phyloP scores from a whole-genome alignment of 2,888 invertebrate genomes.

The Sisyra terminalis region DNA sequence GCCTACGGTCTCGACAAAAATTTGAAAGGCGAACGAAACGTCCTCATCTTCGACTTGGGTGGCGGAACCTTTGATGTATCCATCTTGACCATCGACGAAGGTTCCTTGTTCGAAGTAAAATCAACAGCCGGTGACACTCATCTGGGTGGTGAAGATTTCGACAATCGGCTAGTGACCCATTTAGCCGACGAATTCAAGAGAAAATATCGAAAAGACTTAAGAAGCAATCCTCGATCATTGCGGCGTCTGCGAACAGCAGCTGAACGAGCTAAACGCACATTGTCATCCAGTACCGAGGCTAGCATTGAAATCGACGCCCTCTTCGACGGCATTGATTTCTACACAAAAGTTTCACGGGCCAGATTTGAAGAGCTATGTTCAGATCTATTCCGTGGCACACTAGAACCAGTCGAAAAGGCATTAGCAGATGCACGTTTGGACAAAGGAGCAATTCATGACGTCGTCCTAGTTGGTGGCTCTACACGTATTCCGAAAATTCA shows the following conservation, averaged over 20 bases:
- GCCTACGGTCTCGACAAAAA: conserved; percentile 35
- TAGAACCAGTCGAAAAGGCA: conserved; percentile 58
- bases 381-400: conserved; percentile 50
- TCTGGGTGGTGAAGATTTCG: conserved; percentile 27
- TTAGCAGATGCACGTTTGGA: conserved; percentile 61
- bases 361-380: conserved; percentile 60
- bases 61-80: conserved; percentile 54
- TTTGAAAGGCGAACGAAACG: conserved; percentile 24
- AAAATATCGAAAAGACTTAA: conserved; percentile 53
- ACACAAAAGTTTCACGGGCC: conserved; percentile 56
- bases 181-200: conserved; percentile 54
- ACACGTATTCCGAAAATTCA: conserved; percentile 69
- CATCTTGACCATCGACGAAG: conserved; percentile 45
- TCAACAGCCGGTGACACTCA: conserved; percentile 37
- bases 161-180: conserved; percentile 47
- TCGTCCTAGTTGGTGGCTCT: conserved; percentile 69
- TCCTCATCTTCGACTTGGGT: conserved; percentile 36
- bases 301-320: conserved; percentile 59
- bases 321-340: conserved; percentile 57
- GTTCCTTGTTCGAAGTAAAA: conserved; percentile 34
- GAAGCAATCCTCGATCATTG: conserved; percentile 44
- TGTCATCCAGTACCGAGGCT: conserved; percentile 62
- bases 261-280: conserved; percentile 59
- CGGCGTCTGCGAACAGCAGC: conserved; percentile 57
- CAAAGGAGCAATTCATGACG: conserved; percentile 57